A percentile compares a stretch with the other conserved stretches of the same genome.
These are phyloP conservation scores for Coendou prehensilis DNA, from an alignment of 2,797 vertebrate species.

Conservation along the genomic window DNA sequence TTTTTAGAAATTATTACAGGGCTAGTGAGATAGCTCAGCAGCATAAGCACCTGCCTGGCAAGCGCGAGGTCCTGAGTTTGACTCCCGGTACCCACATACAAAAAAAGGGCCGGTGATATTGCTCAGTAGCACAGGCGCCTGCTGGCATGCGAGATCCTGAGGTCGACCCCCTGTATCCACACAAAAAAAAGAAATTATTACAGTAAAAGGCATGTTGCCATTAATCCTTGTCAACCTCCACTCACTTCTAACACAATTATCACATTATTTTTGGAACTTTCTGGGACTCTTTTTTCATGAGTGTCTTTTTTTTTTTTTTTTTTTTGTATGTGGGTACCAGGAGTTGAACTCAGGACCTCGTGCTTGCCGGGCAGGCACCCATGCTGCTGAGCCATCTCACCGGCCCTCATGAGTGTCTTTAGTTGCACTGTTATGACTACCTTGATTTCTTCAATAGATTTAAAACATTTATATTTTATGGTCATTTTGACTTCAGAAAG, in stretches of 20 bases:
- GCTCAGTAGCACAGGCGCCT: no score
- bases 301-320: neutral
- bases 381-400: no score
- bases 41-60: no score
- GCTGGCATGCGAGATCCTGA: no score
- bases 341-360: no score
- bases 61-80: no score
- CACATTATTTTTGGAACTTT: neutral
- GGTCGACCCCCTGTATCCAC: no score
- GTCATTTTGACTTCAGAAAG: neutral
- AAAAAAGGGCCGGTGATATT: no score
- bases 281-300: neutral
- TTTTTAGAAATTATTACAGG: neutral
- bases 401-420: neutral
- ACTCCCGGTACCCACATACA: no score
- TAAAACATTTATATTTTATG: neutral
- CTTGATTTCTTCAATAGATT: neutral
- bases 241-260: neutral
- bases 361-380: no score
- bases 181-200: neutral
- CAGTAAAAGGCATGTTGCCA: neutral
- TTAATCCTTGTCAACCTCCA: neutral
- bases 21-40: no score
- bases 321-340: no score
- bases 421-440: neutral